Percentiles rank a stretch among this genome's conserved stretches.
phyloP scores from a whole-genome alignment of 2,113 vertebrate genomes.

The Hipposideros armiger region DNA sequence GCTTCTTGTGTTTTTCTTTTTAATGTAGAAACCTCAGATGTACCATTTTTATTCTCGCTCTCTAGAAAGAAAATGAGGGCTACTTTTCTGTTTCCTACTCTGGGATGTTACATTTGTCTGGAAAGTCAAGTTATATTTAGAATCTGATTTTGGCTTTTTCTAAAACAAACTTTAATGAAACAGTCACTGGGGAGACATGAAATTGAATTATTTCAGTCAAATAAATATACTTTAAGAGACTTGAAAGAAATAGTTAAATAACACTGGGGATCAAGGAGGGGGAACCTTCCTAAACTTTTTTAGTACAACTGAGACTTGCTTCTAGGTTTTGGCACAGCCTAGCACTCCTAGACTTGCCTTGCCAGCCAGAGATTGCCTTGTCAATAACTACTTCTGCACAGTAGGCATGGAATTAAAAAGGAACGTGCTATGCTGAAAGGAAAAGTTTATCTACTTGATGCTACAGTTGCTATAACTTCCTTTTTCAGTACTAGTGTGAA shows the following conservation, averaged over 20 bases:
- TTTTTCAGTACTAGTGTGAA: neutral
- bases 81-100: slow-evolving; percentile 24
- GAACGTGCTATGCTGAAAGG: neutral
- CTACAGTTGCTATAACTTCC: neutral
- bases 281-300: neutral
- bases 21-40: neutral
- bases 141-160: neutral
- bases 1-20: neutral
- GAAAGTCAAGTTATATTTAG: slow-evolving; percentile 51
- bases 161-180: slow-evolving; percentile 25
- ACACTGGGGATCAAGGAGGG: neutral
- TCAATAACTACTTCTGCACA: neutral
- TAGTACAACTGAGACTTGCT: neutral
- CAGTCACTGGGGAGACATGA: neutral
- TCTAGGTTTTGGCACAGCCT: neutral
- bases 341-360: neutral
- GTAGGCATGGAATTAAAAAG: neutral
- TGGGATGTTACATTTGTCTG: neutral
- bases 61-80: neutral
- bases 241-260: neutral
- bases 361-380: neutral
- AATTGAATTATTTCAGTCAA: slow-evolving; percentile 35
- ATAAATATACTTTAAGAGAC: neutral
- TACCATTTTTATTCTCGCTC: neutral
- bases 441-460: neutral